phyloP scores from a whole-genome alignment of 2,888 invertebrate genomes.

The Drosophila parthenogenetica region DNA sequence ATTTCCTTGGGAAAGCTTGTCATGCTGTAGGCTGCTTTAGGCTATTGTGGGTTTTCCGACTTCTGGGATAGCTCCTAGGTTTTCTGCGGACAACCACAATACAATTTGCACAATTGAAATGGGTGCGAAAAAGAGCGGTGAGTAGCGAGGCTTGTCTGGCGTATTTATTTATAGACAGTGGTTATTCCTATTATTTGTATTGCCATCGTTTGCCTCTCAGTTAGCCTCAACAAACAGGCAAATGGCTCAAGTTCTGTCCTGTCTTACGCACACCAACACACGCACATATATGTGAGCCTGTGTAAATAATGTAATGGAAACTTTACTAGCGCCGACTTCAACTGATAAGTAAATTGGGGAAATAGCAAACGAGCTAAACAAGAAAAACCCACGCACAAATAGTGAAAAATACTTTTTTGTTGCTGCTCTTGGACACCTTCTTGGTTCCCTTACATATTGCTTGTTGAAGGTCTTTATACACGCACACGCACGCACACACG shows the following conservation, averaged over 20 bases:
- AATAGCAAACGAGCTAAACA: conserved; percentile 7
- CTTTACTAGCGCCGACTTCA: conserved; percentile 24
- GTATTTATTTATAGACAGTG: conserved; percentile 53
- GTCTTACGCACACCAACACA: conserved; percentile 14
- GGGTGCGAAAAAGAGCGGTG: background rate
- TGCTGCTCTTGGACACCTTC: conserved; percentile 52
- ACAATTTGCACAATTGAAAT: conserved; percentile 36
- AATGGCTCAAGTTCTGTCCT: conserved; percentile 7
- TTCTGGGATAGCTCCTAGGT: background rate
- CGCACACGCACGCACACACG: conserved; percentile 24
- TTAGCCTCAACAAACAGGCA: conserved; percentile 43
- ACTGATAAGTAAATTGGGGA: conserved; percentile 19
- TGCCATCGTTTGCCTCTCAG: conserved; percentile 28
- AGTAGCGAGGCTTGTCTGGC: background rate
- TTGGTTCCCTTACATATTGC: conserved; percentile 67
- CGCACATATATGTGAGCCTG: conserved; percentile 13
- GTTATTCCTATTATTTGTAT: conserved; percentile 46
- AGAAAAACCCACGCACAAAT: conserved; percentile 20
- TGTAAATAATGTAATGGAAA: conserved; percentile 64
- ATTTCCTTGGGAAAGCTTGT: conserved; percentile 19
- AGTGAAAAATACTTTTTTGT: conserved; percentile 23
- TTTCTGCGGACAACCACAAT: conserved; percentile 8
- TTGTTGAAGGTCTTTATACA: conserved; percentile 66
- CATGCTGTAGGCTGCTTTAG: background rate
- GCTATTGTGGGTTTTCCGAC: background rate